Evolutionary conservation across 2,888 invertebrate species (phyloP).

Genomic region (Seira ritae): DNA sequence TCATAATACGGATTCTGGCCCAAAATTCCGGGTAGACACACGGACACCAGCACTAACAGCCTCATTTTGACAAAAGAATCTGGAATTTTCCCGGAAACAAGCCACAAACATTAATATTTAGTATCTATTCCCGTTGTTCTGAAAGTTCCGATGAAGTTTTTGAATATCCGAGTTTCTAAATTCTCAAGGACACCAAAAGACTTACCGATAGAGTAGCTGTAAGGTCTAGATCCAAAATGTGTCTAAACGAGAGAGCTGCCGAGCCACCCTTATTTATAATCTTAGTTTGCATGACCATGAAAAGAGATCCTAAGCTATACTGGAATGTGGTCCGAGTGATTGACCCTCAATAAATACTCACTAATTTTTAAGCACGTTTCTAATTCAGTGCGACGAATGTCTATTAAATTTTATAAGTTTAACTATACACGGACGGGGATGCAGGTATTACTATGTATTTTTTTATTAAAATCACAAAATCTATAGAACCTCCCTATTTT

Average conservation of each 20-base stretch:
- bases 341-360: conserved; percentile 45
- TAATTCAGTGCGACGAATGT: neutral
- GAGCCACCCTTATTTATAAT: conserved; percentile 67
- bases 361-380: conserved; percentile 5
- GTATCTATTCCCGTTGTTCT: neutral
- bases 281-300: conserved; percentile 53
- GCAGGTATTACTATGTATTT: neutral
- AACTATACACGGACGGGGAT: conserved; percentile 1
- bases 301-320: conserved; percentile 32
- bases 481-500: neutral
- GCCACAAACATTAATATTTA: conserved; percentile 16
- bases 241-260: conserved; percentile 55
- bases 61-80: conserved; percentile 64
- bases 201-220: conserved; percentile 57
- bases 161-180: conserved; percentile 18
- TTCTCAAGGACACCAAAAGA: neutral
- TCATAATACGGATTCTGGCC: conserved; percentile 58
- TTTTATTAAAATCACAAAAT: conserved; percentile 2
- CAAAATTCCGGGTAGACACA: conserved; percentile 68
- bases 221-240: conserved; percentile 61
- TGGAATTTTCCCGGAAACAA: conserved; percentile 51
- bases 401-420: neutral
- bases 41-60: conserved; percentile 68
- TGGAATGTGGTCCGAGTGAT: conserved; percentile 47
- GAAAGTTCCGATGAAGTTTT: conserved; percentile 3